A percentile compares a stretch with the other conserved stretches of the same genome.
These are phyloP conservation scores for Paedocypris micromegethes DNA, from an alignment of 2,797 vertebrate genomes.

Conservation along the genomic window DNA sequence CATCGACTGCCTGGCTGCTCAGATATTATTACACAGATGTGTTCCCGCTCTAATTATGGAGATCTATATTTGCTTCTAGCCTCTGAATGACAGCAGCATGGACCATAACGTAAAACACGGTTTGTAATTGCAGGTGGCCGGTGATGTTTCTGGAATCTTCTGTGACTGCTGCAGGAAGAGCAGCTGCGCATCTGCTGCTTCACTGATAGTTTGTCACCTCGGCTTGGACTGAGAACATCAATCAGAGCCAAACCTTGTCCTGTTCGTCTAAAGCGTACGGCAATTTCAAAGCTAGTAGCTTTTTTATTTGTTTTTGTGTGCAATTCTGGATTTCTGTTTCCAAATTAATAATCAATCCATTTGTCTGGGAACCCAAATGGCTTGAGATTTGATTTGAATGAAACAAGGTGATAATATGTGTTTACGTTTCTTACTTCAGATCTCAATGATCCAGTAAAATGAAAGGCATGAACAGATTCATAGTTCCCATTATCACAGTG, in stretches of 20 bases:
- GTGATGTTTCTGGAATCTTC: conserved; percentile 35
- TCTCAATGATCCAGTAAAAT: too few species aligned
- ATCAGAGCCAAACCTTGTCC: conserved; percentile 28
- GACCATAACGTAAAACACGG: conserved; percentile 30
- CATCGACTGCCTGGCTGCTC: conserved; percentile 11
- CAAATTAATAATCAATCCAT: too few species aligned
- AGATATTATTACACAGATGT: conserved; percentile 30
- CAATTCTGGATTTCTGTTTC: too few species aligned
- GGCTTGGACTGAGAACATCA: conserved; percentile 34
- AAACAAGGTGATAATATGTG: too few species aligned
- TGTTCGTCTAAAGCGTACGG: neutral
- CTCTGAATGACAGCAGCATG: conserved; percentile 22
- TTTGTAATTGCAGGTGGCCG: conserved; percentile 15
- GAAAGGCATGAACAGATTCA: too few species aligned
- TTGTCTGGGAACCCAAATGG: too few species aligned
- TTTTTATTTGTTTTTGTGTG: too few species aligned
- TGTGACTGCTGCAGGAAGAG: conserved; percentile 46
- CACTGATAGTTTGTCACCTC: conserved; percentile 37
- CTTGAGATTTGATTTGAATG: too few species aligned
- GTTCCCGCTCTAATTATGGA: conserved; percentile 29
- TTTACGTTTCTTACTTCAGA: too few species aligned
- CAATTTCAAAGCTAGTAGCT: too few species aligned
- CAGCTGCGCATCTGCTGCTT: conserved; percentile 44
- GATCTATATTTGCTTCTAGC: conserved; percentile 32
- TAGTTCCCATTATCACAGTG: too few species aligned